A percentile compares a stretch with the other conserved stretches of the same genome.
These are phyloP conservation scores for Acronicta aceris DNA, from an alignment of 2,888 invertebrate species.

Conservation along the genomic window DNA sequence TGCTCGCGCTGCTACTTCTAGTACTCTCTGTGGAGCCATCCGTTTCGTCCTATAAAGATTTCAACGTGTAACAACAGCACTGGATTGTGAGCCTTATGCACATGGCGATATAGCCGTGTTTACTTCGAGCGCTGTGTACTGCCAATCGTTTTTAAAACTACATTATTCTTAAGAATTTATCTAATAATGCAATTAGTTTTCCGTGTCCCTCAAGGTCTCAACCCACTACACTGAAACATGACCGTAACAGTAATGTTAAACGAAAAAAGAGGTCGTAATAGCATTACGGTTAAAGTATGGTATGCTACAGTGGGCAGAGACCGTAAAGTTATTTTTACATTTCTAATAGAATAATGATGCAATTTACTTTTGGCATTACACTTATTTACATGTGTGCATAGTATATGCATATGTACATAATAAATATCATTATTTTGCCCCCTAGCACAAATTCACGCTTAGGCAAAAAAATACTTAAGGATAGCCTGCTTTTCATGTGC, in stretches of 20 bases:
- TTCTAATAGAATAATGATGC: background rate
- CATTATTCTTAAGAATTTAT: no score
- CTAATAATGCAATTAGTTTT: background rate
- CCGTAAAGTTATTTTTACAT: background rate
- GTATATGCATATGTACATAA: constrained; percentile 29
- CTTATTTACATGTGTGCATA: constrained; percentile 20
- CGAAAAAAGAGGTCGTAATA: no score
- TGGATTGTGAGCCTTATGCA: constrained; percentile 16
- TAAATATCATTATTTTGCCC: constrained; percentile 18
- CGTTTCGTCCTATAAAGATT: constrained; percentile 88
- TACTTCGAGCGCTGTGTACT: constrained; percentile 38
- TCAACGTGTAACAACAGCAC: constrained; percentile 14
- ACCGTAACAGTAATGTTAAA: no score
- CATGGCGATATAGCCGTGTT: constrained; percentile 20
- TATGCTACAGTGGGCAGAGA: no score
- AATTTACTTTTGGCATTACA: constrained; percentile 26
- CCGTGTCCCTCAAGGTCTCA: background rate
- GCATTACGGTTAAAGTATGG: no score
- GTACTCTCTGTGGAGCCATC: constrained; percentile 87
- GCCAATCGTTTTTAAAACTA: constrained; percentile 18
- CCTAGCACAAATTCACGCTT: constrained; percentile 19
- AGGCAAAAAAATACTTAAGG: constrained; percentile 8
- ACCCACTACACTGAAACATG: no score
- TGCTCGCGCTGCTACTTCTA: constrained; percentile 80
- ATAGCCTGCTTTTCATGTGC: background rate